phyloP scores from a whole-genome alignment of 2,888 invertebrate genomes.

The Nineta flava region DNA sequence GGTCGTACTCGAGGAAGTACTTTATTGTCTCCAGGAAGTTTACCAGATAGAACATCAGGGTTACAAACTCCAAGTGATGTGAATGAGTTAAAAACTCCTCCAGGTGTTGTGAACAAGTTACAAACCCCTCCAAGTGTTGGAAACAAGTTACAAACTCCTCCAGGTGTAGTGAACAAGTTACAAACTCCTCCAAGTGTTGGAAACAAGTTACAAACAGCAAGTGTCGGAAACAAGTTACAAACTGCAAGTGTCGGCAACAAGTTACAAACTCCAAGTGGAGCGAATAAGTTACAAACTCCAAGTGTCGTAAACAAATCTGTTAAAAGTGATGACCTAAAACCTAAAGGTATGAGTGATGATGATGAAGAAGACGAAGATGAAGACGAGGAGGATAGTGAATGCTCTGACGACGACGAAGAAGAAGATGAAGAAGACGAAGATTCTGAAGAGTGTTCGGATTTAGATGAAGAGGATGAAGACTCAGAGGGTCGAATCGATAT shows the following conservation, averaged over 20 bases:
- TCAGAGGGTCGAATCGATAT: constrained; percentile 11
- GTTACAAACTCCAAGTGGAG: too few relatives aligned
- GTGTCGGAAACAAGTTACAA: not conserved
- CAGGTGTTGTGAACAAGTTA: not conserved
- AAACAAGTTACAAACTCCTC: not conserved
- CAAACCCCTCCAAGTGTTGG: not conserved
- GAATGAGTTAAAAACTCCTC: not conserved
- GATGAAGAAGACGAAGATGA: constrained; percentile 21
- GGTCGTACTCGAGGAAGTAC: constrained; percentile 9
- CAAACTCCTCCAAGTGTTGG: too few relatives aligned
- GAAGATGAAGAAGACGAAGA: constrained; percentile 19
- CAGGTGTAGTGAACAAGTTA: not conserved
- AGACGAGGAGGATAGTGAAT: constrained; percentile 21
- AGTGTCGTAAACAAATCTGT: not conserved
- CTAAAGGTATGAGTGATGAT: constrained; percentile 20
- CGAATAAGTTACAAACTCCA: not conserved
- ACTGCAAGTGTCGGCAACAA: too few relatives aligned
- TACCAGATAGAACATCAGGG: not conserved
- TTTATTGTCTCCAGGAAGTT: constrained; percentile 21
- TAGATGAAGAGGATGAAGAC: constrained; percentile 17
- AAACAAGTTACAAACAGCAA: too few relatives aligned
- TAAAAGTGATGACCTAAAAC: constrained; percentile 12
- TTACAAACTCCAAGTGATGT: not conserved
- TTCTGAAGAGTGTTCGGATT: constrained; percentile 15
- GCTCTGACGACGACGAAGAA: constrained; percentile 16